Conservation (phyloP, 2,888 invertebrate species). For the Lochmaea crataegi region DNA sequence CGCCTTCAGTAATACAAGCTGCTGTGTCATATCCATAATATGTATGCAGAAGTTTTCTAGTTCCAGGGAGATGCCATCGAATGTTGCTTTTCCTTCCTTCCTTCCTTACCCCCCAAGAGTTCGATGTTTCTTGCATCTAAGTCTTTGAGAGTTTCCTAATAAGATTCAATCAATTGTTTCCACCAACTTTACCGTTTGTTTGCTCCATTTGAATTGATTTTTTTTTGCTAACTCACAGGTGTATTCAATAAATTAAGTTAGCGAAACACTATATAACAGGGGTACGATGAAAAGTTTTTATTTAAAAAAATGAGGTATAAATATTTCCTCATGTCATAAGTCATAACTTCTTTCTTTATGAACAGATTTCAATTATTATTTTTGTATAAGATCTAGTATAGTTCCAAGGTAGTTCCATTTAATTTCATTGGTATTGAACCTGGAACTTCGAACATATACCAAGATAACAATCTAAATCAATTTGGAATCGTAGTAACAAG, state of each 20-base stretch:
- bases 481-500: too few relatives aligned
- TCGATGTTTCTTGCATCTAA: not conserved
- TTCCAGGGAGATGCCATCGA: conserved; percentile 1
- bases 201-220: not conserved
- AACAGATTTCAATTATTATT: too few relatives aligned
- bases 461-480: too few relatives aligned
- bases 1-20: not conserved
- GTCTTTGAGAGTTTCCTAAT: conserved; percentile 3
- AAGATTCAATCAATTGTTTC: conserved; percentile 5
- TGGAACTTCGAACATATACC: too few relatives aligned
- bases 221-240: not conserved
- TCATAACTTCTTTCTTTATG: too few relatives aligned
- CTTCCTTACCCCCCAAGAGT: not conserved
- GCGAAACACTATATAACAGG: not conserved
- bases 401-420: too few relatives aligned
- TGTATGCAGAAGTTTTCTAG: conserved; percentile 11
- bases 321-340: too few relatives aligned
- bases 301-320: not conserved
- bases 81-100: conserved; percentile 5
- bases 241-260: not conserved
- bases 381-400: too few relatives aligned
- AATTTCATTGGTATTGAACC: too few relatives aligned
- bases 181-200: not conserved
- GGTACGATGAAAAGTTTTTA: not conserved
- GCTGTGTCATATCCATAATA: conserved; percentile 12